These are phyloP conservation scores for Pyxicephalus adspersus DNA, from an alignment of 2,113 vertebrate species.

Conservation along the genomic window DNA sequence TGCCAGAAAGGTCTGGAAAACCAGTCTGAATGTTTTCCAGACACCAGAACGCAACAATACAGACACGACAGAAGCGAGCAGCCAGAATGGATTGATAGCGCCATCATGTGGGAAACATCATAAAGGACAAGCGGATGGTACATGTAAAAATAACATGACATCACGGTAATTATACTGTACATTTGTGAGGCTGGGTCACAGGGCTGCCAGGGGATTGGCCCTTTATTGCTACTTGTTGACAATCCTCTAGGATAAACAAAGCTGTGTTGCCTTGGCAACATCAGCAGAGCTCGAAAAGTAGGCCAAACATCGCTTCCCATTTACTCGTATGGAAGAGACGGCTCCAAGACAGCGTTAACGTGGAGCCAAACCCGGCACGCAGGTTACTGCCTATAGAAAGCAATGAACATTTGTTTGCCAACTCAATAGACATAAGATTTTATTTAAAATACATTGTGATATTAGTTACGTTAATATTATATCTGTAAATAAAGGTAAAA, in stretches of 20 bases:
- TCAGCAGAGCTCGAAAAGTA: constrained; percentile 41
- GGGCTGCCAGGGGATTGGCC: constrained; percentile 27
- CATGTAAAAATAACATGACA: constrained; percentile 13
- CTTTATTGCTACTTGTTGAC: constrained; percentile 38
- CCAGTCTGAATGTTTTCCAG: background rate
- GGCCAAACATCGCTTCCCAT: constrained; percentile 30
- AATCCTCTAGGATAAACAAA: constrained; percentile 48
- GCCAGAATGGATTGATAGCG: constrained; percentile 46
- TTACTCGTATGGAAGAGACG: constrained; percentile 18
- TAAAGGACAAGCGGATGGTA: fast-evolving
- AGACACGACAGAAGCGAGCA: background rate
- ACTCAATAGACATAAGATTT: no score
- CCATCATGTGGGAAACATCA: constrained; percentile 61
- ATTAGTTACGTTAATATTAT: no score
- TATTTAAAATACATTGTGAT: no score
- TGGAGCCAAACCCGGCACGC: constrained; percentile 2
- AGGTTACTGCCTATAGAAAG: background rate
- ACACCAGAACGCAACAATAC: background rate
- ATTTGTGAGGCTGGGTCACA: constrained; percentile 27
- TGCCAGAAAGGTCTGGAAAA: background rate
- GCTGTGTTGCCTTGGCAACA: constrained; percentile 35
- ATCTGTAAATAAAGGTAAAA: no score
- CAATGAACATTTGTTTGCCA: no score
- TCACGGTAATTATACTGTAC: constrained; percentile 20
- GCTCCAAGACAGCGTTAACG: background rate